Evolutionary conservation across 2,113 vertebrate species (phyloP), one percentile per base, ranked within the genome.

Genomic region (Chaenogobius annularis): DNA sequence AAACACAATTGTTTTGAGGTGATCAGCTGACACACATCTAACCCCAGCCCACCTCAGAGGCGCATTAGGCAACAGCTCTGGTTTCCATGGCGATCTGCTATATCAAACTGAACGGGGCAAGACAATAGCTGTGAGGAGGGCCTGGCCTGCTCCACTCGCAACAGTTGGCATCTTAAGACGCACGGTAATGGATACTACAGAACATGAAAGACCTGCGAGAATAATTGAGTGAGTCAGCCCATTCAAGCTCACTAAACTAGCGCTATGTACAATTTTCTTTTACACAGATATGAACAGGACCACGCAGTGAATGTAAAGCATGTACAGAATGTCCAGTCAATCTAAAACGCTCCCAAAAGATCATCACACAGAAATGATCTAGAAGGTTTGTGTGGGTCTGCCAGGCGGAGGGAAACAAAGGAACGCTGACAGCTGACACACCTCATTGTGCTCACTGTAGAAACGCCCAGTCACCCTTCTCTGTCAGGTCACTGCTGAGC

Each of bases 131-230:
- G 35, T 64, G 54, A 55, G 72, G 59, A 75, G 83, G 77, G 73
- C 69, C 72, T 68, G 71, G 58, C 72, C 74, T 72, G 66, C 54
- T 69, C 70, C 52, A 59, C 77, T 68, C 61, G 70, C 78, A 90
- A 87, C 87, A 87, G 86, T 87, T 91, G 90, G 85, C 87, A 82
- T 82, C 85, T 90, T 82, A 69, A 85, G 77, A 73, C 64, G 31
- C 12, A 75, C 59, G 66, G 89, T 88, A 92, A 91, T 89, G 83
- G 84, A 89, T 83, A 86, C 84, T 20, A 73, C 75, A 62, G 8
- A 17, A 46, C 66, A 87, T 88, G 78, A 89, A 90, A 88, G 66
- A 78, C 52, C 66, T 3, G 62, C n/a, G 40, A 70, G 73, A 77
- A 86, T 81, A 85, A 88, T 59, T 44, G 77, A 83, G 63, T 80